A percentile compares a stretch with the other conserved stretches of the same genome.
These are phyloP conservation scores for Rhegmatorhina hoffmannsi DNA, from an alignment of 2,113 vertebrate genomes.

Conservation along the genomic window DNA sequence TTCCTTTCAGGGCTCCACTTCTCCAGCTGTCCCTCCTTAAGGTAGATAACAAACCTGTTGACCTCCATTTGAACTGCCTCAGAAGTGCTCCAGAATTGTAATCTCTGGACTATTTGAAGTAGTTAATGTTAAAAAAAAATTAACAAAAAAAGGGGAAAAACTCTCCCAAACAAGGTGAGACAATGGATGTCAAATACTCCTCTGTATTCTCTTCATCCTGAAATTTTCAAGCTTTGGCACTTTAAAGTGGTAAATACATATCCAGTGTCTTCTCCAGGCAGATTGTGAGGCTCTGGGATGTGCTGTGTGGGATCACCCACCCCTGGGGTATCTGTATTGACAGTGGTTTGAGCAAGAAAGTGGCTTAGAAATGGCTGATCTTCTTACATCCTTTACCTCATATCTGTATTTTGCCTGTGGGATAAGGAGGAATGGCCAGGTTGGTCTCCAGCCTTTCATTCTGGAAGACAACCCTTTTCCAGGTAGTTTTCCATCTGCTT, in stretches of 20 bases:
- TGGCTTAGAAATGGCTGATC: background rate
- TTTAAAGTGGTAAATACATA: background rate
- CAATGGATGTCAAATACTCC: background rate
- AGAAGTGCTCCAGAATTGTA: background rate
- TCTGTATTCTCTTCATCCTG: background rate
- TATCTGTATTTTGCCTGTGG: background rate
- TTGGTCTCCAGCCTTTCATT: background rate
- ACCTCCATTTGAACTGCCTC: background rate
- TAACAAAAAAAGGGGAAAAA: background rate
- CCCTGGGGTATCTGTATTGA: background rate
- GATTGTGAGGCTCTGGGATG: background rate
- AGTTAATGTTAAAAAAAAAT: background rate
- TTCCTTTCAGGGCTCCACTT: background rate
- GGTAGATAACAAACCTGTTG: background rate
- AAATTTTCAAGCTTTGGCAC: background rate
- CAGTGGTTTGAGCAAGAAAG: background rate
- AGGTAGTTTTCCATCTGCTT: constrained; percentile 27
- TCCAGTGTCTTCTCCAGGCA: background rate
- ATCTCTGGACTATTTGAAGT: background rate
- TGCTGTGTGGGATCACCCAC: background rate
- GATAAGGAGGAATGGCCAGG: background rate
- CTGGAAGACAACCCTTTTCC: background rate
- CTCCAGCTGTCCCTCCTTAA: background rate
- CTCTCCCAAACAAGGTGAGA: background rate
- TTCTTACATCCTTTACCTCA: background rate